A percentile compares a stretch with the other conserved stretches of the same genome.
These are phyloP conservation scores for Rhinogobius similis DNA, from an alignment of 2,113 vertebrate species.

Conservation along the genomic window DNA sequence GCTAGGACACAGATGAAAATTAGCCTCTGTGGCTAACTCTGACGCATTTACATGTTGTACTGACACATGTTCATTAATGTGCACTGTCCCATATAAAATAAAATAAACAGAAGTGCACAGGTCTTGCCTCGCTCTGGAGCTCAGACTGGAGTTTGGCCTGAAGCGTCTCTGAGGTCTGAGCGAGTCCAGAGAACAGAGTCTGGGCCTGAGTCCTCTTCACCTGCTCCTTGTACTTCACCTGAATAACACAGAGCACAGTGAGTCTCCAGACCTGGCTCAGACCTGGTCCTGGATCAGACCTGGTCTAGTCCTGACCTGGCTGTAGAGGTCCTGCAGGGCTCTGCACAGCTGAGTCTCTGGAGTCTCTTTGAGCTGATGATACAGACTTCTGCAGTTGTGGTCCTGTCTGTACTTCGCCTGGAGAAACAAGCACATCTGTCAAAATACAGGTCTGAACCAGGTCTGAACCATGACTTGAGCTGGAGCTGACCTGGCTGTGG, in stretches of 20 bases:
- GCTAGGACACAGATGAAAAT: no score
- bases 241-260: background rate
- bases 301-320: conserved; percentile 48
- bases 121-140: conserved; percentile 55
- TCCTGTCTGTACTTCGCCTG: conserved; percentile 65
- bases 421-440: conserved; percentile 17
- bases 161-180: conserved; percentile 84
- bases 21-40: no score
- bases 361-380: conserved; percentile 62
- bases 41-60: no score
- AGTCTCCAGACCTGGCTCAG: no score
- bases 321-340: conserved; percentile 43
- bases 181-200: conserved; percentile 84
- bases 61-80: no score
- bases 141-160: conserved; percentile 78
- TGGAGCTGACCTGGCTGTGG: conserved; percentile 60
- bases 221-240: conserved; percentile 82
- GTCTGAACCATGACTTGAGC: background rate
- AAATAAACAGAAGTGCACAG: background rate
- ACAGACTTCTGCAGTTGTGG: conserved; percentile 33
- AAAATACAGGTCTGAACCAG: background rate
- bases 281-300: background rate
- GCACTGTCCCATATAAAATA: no score
- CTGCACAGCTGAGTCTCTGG: conserved; percentile 56
- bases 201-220: conserved; percentile 76